These are phyloP conservation scores for Chrysolophus pictus DNA, from an alignment of 2,797 vertebrate species.

Conservation along the genomic window DNA sequence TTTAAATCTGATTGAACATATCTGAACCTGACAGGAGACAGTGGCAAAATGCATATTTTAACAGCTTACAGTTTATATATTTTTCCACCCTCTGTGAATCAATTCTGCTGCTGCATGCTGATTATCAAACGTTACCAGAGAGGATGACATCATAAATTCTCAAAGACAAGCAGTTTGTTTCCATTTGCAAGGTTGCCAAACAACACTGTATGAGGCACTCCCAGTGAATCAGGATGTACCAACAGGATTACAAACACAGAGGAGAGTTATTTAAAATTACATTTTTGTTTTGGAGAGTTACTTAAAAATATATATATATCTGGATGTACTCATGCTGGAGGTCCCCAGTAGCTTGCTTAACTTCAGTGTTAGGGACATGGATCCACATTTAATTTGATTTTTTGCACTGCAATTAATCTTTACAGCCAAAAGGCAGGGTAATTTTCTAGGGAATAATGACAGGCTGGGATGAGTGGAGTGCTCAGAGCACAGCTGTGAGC, in stretches of 20 bases:
- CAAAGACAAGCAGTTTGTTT: slow-evolving; percentile 10
- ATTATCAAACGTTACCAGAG: background rate
- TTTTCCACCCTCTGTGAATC: background rate
- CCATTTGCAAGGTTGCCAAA: background rate
- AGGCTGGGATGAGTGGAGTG: background rate
- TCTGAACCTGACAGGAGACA: background rate
- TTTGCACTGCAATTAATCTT: slow-evolving; percentile 12
- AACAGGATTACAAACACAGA: background rate
- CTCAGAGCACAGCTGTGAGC: slow-evolving; percentile 20
- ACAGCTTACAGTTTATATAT: background rate
- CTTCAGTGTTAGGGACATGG: background rate
- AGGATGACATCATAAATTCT: background rate
- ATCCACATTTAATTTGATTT: slow-evolving; percentile 7
- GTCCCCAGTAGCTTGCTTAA: background rate
- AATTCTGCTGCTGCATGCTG: background rate
- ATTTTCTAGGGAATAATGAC: slow-evolving; percentile 33
- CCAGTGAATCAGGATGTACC: background rate
- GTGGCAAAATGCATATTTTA: background rate
- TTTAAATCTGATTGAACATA: background rate
- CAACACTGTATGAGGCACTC: background rate
- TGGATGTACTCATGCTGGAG: background rate
- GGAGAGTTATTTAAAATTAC: background rate
- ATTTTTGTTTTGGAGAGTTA: background rate
- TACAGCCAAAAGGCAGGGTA: slow-evolving; percentile 23
- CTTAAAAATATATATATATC: background rate